These are phyloP conservation scores for Myiozetetes cayanensis DNA, from an alignment of 2,113 vertebrate genomes.

Conservation along the genomic window DNA sequence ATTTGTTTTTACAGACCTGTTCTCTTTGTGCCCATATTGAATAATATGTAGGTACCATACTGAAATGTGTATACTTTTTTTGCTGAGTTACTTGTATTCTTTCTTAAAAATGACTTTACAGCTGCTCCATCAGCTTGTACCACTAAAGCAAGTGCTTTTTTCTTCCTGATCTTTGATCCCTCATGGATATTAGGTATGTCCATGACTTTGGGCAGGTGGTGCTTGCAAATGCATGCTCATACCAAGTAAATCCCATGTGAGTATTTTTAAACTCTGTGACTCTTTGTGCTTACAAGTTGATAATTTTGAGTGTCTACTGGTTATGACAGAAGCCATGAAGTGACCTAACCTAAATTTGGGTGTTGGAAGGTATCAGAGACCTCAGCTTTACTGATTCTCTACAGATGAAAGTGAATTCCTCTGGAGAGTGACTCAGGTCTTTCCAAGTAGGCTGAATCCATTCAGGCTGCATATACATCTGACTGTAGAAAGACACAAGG, in stretches of 20 bases:
- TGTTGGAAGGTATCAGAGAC: not conserved
- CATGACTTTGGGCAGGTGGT: not conserved
- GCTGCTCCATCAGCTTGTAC: not conserved
- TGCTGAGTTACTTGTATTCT: not conserved
- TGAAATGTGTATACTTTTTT: not conserved
- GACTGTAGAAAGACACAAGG: not conserved
- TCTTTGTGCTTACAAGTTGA: not conserved
- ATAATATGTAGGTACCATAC: not conserved
- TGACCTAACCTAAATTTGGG: not conserved
- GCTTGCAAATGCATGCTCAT: not conserved
- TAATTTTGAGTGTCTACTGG: not conserved
- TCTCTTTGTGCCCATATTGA: not conserved
- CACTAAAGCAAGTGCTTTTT: not conserved
- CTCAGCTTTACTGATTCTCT: not conserved
- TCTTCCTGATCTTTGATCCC: not conserved
- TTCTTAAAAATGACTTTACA: not conserved
- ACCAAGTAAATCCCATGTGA: not conserved
- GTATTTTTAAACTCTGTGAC: not conserved
- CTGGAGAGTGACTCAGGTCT: not conserved
- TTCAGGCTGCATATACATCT: not conserved
- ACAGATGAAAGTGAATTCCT: not conserved
- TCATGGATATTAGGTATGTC: not conserved
- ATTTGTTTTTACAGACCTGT: not conserved
- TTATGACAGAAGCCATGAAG: not conserved
- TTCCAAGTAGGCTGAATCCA: not conserved